Base-by-base conservation (phyloP, 2,113 vertebrate genomes). In the Lota lota region DNA sequence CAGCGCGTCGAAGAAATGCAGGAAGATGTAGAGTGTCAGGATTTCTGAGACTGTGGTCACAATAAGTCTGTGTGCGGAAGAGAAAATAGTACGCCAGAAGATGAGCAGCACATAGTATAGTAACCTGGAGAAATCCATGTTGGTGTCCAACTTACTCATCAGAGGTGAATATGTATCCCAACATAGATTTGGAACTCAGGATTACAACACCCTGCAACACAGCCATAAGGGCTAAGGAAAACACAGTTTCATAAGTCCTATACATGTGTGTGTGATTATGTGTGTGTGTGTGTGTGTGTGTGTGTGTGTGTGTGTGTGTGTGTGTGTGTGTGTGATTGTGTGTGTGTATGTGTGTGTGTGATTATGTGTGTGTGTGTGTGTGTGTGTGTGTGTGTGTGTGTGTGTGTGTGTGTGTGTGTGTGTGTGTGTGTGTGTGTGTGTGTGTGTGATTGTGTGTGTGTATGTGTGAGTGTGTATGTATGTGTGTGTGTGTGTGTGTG, bases 91-190 rank as follows among this genome's bases (percentile, higher is more conserved):
- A 33, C 28, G 28, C 7, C 28, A 33, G 28, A 33, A 15, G 57
- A 47, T 47, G 40, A 47, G 40, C 7, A 47, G 40, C 7, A 70
- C 11, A 33, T 51, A 3, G 63, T 73, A 18, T 22, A 16, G 8
- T 6, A 21, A 21, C 20, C 11, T 10, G 22, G 15, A 10, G 15
- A 19, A 22, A 22, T 1, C 4, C 15, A 22, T 59, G 57, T 68
- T 17, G 28, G 56, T 15, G 2, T 3, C 7, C 6, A 50, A 70
- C 18, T 84, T 80, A 97, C 96, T 75, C 76, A 81, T 97, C 94
- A 17, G 64, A 73, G 70, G 94, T 97, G 73, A 97, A 96, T 75
- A 95, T 87, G 68, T 85, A 92, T 67, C 88, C 94, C 33, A 95
- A 14, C 33, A 92, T 61, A 0, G 92, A 79, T 83, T 93, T 96